Conservation (phyloP, 2,797 vertebrate genomes). For the Propithecus perrieri region DNA sequence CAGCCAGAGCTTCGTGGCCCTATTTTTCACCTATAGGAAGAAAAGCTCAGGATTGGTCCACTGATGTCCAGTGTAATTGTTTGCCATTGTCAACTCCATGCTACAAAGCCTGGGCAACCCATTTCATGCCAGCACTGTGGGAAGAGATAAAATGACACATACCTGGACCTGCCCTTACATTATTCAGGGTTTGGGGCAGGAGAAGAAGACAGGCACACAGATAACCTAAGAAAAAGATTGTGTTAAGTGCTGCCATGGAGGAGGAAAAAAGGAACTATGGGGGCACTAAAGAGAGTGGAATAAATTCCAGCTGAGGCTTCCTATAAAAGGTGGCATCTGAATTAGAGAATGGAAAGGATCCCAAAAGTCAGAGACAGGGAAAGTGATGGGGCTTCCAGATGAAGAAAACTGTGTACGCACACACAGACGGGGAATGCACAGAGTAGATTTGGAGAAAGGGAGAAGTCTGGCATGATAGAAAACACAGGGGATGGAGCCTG, state of each 20-base stretch:
- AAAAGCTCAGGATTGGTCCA: neutral
- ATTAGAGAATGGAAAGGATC: neutral
- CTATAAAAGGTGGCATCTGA: neutral
- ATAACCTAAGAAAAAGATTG: neutral
- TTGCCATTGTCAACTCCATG: neutral
- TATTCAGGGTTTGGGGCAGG: too few species aligned
- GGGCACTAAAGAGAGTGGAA: neutral
- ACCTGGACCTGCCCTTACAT: neutral
- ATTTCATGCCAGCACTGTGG: neutral
- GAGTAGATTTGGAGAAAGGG: neutral
- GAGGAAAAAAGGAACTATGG: neutral
- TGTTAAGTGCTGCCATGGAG: neutral
- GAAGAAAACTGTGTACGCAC: neutral
- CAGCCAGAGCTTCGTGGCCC: neutral
- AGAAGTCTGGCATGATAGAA: neutral
- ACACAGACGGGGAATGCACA: rapidly evolving
- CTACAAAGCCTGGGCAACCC: neutral
- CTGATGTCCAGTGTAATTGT: neutral
- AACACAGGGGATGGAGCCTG: rapidly evolving
- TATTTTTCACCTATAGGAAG: neutral
- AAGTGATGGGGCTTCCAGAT: too few species aligned
- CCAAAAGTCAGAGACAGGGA: neutral
- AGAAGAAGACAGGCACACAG: neutral
- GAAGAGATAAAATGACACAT: neutral
- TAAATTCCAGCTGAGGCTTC: neutral